Conservation (phyloP, 2,797 vertebrate species). For the Microctenopoma steveboyesi region DNA sequence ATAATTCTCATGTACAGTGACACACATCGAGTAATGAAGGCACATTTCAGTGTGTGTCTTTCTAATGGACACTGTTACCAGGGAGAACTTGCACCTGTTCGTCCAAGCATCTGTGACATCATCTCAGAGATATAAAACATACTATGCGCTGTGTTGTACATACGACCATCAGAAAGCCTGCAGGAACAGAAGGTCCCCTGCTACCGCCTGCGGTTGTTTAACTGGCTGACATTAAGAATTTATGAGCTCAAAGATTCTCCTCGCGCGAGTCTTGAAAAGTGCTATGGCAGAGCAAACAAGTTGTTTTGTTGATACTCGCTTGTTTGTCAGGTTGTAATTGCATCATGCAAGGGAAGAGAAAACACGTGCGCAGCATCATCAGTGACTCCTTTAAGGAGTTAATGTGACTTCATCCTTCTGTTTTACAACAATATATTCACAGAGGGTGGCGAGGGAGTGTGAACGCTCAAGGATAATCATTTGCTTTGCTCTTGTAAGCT, state of each 20-base stretch:
- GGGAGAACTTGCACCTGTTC: constrained; percentile 14
- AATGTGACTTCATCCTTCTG: not conserved
- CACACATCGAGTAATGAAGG: not conserved
- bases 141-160: constrained; percentile 52
- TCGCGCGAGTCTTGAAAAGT: constrained; percentile 47
- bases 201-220: constrained; percentile 68
- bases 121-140: constrained; percentile 29
- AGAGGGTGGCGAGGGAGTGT: not conserved
- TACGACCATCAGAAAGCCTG: constrained; percentile 60
- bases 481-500: not conserved
- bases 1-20: not conserved
- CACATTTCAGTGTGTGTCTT: not conserved
- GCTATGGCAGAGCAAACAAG: constrained; percentile 60
- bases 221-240: constrained; percentile 76
- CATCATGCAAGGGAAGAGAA: constrained; percentile 23
- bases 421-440: not conserved
- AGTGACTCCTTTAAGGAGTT: constrained; percentile 7
- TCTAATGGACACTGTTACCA: constrained; percentile 1
- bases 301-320: constrained; percentile 57
- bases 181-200: constrained; percentile 62
- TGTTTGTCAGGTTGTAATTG: constrained; percentile 56
- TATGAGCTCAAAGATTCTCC: constrained; percentile 67
- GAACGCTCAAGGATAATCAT: not conserved
- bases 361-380: constrained; percentile 17
- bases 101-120: constrained; percentile 26